These are phyloP conservation scores for Leucania comma DNA, from an alignment of 2,888 invertebrate species.

Conservation along the genomic window DNA sequence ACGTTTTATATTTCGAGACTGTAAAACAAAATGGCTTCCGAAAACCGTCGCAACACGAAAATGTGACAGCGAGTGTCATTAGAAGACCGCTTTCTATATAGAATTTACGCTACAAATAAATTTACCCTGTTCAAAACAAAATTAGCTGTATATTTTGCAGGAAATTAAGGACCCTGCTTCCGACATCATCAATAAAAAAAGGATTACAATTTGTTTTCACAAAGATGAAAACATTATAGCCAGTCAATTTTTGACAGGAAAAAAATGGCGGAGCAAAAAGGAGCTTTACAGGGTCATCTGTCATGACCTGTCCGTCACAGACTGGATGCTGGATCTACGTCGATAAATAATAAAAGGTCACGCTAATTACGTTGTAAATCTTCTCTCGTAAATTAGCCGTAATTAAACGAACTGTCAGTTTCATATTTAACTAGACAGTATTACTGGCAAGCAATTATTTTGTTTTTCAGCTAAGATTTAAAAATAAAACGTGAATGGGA, in stretches of 20 bases:
- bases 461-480: too few species aligned
- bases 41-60: too few species aligned
- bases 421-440: not conserved
- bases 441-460: not conserved
- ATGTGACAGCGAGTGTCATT: too few species aligned
- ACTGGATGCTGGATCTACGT: not conserved
- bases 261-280: conserved; percentile 1
- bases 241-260: not conserved
- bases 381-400: conserved; percentile 14
- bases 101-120: too few species aligned
- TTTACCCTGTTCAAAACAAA: too few species aligned
- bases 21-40: too few species aligned
- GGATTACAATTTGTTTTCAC: not conserved
- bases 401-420: conserved; percentile 16
- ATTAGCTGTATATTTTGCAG: not conserved
- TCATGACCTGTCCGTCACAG: conserved; percentile 27
- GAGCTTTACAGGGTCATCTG: not conserved
- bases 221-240: not conserved
- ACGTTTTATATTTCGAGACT: too few species aligned
- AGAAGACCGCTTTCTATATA: too few species aligned
- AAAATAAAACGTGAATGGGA: too few species aligned
- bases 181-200: not conserved
- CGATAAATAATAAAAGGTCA: conserved; percentile 20
- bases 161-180: not conserved
- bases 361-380: conserved; percentile 29